Evolutionary conservation across 2,888 invertebrate genomes (phyloP).

Genomic region (Anarsia innoxiella): DNA sequence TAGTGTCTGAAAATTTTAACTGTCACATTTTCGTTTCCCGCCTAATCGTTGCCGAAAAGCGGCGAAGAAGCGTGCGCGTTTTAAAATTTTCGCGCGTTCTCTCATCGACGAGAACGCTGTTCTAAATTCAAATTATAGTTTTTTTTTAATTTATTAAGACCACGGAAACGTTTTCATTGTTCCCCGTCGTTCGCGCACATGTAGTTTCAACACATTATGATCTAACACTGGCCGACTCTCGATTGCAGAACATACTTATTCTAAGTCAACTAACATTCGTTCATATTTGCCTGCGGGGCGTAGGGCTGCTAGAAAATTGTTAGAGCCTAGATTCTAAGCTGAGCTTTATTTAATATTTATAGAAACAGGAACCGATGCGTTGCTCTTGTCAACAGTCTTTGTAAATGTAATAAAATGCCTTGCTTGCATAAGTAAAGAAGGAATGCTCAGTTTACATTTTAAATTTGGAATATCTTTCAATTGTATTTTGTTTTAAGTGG

Average conservation of each 20-base stretch:
- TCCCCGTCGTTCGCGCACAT: constrained; percentile 61
- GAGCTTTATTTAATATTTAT: constrained; percentile 12
- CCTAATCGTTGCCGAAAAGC: constrained; percentile 18
- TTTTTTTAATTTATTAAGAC: constrained; percentile 34
- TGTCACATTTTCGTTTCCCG: constrained; percentile 17
- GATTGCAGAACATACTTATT: constrained; percentile 76
- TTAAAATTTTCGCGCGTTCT: constrained; percentile 18
- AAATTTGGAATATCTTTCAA: too few species aligned
- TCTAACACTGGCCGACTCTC: constrained; percentile 73
- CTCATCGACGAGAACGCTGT: constrained; percentile 14
- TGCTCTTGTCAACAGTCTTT: too few species aligned
- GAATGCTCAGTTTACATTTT: too few species aligned
- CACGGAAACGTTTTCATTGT: constrained; percentile 58
- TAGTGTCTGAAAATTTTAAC: constrained; percentile 15
- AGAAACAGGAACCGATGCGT: too few species aligned
- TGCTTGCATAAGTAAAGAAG: too few species aligned
- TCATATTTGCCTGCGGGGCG: constrained; percentile 74
- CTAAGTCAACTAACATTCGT: constrained; percentile 76
- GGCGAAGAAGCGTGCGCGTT: constrained; percentile 7
- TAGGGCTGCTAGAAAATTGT: constrained; percentile 62
- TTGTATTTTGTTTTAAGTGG: too few species aligned
- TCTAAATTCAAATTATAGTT: constrained; percentile 20
- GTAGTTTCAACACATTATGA: constrained; percentile 74
- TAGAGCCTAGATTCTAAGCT: constrained; percentile 11
- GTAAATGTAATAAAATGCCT: too few species aligned